phyloP scores from a whole-genome alignment of 37 sponge, comb jelly and placozoan genomes.

The Cladorhizidae sp. region DNA sequence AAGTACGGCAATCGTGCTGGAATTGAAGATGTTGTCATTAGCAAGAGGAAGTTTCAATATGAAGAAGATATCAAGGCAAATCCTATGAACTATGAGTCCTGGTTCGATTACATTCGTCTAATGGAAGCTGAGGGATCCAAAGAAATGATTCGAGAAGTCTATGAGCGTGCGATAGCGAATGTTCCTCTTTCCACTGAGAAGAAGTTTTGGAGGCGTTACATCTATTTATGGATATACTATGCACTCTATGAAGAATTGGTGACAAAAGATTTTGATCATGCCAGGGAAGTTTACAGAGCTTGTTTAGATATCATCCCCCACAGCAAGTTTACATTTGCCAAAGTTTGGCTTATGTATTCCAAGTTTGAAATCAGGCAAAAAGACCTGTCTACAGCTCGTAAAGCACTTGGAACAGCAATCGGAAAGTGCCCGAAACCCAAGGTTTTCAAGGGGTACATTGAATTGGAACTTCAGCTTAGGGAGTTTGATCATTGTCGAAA shows the following conservation, averaged over 20 bases:
- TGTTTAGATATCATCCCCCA: constrained; percentile 92
- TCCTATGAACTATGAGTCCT: constrained; percentile 96
- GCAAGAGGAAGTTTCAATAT: constrained; percentile 93
- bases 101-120: constrained; percentile 96
- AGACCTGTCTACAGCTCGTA: constrained; percentile 83
- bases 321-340: constrained; percentile 95
- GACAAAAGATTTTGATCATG: constrained; percentile 83
- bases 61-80: constrained; percentile 94
- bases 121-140: constrained; percentile 79
- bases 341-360: constrained; percentile 96
- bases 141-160: constrained; percentile 90
- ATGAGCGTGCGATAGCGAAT: constrained; percentile 96
- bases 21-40: constrained; percentile 94
- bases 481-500: constrained; percentile 97
- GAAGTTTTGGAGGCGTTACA: constrained; percentile 91
- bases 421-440: constrained; percentile 97
- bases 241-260: constrained; percentile 96
- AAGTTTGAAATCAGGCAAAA: constrained; percentile 96
- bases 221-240: constrained; percentile 99
- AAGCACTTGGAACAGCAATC: constrained; percentile 89
- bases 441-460: constrained; percentile 94
- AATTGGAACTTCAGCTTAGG: constrained; percentile 93
- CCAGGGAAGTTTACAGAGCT: constrained; percentile 91
- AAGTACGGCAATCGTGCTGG: constrained; percentile 90
- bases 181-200: constrained; percentile 92